Evolutionary conservation across 2,888 invertebrate genomes (phyloP).

Genomic region (Amphipoea oculea): DNA sequence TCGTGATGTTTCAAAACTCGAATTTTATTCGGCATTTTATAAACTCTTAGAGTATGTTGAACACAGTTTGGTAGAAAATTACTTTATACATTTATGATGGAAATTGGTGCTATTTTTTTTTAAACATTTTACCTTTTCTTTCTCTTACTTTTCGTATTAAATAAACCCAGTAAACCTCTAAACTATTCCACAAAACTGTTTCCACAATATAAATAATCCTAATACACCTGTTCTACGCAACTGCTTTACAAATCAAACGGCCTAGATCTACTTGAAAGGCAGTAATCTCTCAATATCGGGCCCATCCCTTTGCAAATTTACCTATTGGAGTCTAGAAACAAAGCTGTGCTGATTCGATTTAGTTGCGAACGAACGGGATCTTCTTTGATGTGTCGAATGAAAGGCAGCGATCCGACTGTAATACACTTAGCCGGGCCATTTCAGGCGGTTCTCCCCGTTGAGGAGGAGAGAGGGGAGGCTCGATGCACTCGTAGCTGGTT

Average conservation of each 20-base stretch:
- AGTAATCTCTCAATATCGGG: slow-evolving; percentile 69
- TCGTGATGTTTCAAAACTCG: slow-evolving; percentile 50
- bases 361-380: slow-evolving; percentile 85
- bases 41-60: slow-evolving; percentile 9
- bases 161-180: slow-evolving; percentile 9
- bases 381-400: slow-evolving; percentile 91
- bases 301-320: slow-evolving; percentile 77
- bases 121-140: not conserved
- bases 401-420: slow-evolving; percentile 90
- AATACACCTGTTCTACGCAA: slow-evolving; percentile 42
- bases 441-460: slow-evolving; percentile 75
- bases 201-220: slow-evolving; percentile 49
- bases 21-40: slow-evolving; percentile 50
- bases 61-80: slow-evolving; percentile 8
- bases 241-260: slow-evolving; percentile 57
- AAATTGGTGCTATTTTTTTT: slow-evolving; percentile 17
- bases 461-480: slow-evolving; percentile 47
- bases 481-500: slow-evolving; percentile 83
- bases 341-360: slow-evolving; percentile 89
- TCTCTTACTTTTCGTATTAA: not conserved
- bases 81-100: slow-evolving; percentile 2
- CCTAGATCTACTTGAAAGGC: slow-evolving; percentile 60
- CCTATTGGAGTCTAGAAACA: slow-evolving; percentile 85
- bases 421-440: slow-evolving; percentile 90
- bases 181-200: slow-evolving; percentile 25